Conservation (phyloP, 2,888 invertebrate genomes). For the Drosophila robusta region DNA sequence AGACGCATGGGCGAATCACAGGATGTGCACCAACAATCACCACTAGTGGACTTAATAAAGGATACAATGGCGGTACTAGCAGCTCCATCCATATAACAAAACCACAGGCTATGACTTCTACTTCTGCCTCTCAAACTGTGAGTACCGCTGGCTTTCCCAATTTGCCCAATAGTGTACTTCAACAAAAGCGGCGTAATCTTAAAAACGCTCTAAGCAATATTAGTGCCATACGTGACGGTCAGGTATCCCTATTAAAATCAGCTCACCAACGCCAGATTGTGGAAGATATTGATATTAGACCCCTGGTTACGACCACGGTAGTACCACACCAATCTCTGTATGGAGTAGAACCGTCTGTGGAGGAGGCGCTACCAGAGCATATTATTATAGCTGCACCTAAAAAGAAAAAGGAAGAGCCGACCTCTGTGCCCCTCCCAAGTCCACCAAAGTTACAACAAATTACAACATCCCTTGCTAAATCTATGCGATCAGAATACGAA, state of each 20-base stretch:
- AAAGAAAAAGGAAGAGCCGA: constrained; percentile 63
- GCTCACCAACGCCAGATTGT: constrained; percentile 50
- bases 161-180: constrained; percentile 61
- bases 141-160: constrained; percentile 47
- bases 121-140: constrained; percentile 1
- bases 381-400: constrained; percentile 74
- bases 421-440: constrained; percentile 13
- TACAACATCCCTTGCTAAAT: constrained; percentile 20
- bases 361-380: constrained; percentile 69
- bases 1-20: constrained; percentile 70
- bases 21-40: constrained; percentile 59
- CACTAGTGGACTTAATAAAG: constrained; percentile 17
- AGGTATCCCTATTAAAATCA: constrained; percentile 77
- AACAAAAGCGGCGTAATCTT: constrained; percentile 81
- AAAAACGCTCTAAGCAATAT: constrained; percentile 79
- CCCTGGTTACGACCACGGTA: constrained; percentile 50
- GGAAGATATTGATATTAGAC: constrained; percentile 39
- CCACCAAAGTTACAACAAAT: constrained; percentile 44
- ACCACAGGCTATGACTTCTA: background rate
- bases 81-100: constrained; percentile 27
- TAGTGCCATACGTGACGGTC: constrained; percentile 73
- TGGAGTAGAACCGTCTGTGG: constrained; percentile 61
- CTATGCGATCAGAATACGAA: constrained; percentile 10
- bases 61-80: constrained; percentile 30
- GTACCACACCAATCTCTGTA: constrained; percentile 53